Evolutionary conservation across 2,113 vertebrate species (phyloP), one percentile per base, ranked within the genome.

Genomic region (Phylloscopus trochilus): DNA sequence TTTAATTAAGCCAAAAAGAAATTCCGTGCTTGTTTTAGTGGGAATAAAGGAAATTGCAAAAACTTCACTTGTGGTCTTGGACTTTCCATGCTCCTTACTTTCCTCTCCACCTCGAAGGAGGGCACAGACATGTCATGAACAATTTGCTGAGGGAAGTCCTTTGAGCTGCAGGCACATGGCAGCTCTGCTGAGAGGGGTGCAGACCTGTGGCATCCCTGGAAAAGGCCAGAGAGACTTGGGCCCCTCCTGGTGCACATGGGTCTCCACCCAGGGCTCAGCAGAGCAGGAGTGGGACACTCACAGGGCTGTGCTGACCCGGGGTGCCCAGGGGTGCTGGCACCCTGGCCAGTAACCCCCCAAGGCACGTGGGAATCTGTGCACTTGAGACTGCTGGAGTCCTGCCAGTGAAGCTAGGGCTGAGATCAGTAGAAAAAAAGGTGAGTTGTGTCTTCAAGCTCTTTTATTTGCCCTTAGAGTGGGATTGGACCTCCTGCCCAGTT

Each of bases 251-350:
- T 4, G 20, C 22, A 1, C 0, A 0, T 2, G 33, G 39, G 7
- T 26, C 13, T 49, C 15, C 5, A 19, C 8, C 9, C 9, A 47
- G 80, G 53, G 56, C 62, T 18, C 52, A 8, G 74, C 5, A 5
- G 51, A 51, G 33, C 47, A 58, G 47, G 11, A 9, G 11, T 30
- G 23, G 83, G 68, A 27, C 49, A 33, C n/a, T 13, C 6, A 14
- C 0, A 1, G 75, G 66, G 63, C 23, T 22, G 5, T 1, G 6
- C 17, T 53, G 78, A 6, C 3, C 10, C 0, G 0, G 12, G 24
- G 39, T 63, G 26, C 10, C 51, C 16, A 6, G 60, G 13, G 27
- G 7, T 44, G 5, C 31, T 12, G n/a, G 7, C 22, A 24, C 4
- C 46, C n/a, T 12, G 1, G 41, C 15, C 19, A 43, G 24, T 14